Evolutionary conservation across 2,888 invertebrate genomes (phyloP), one percentile per base, ranked within the genome.

Genomic region (Pseudanteris insignis): DNA sequence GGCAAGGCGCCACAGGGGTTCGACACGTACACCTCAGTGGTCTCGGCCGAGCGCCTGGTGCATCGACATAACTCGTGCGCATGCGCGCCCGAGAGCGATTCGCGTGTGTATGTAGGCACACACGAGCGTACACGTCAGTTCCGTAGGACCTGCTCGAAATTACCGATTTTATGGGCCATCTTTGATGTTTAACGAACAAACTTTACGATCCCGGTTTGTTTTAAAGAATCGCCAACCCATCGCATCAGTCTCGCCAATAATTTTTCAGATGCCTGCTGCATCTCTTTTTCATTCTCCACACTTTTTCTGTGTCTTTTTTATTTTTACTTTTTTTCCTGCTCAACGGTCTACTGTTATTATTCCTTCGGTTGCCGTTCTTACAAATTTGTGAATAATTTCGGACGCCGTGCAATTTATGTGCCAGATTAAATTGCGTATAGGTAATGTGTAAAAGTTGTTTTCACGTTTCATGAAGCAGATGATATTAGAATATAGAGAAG

Each of bases 101-200:
- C 10, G 29, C 18, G 9, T 14, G 21, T 30, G 18, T 25, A 13
- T 21, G 13, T 8, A 18, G 15, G 18, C 14, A 30, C 26, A 15
- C 37, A 9, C 29, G 24, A 29, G 44, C 28, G 37, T 40, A 33
- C 47, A 53, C 61, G 50, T 62, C 54, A 46, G 55, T 55, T 63
- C 65, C 65, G 62, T 54, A 63, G 69, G 60, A 63, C 66, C 68
- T 67, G 68, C 69, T 65, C 70, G 70, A 70, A 72, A 76, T 76
- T 74, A 70, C 74, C 74, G 71, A 78, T 77, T 78, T 78, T 78
- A 78, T 76, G 75, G 72, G 68, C 71, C 72, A 77, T 75, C 76
- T 75, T 76, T 76, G 77, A 77, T 72, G 76, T 76, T 77, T 77
- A 75, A 76, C 72, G 77, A 75, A 77, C 73, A 75, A 74, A 78